Evolutionary conservation across 2,888 invertebrate species (phyloP).

Genomic region (Axea sp.): DNA sequence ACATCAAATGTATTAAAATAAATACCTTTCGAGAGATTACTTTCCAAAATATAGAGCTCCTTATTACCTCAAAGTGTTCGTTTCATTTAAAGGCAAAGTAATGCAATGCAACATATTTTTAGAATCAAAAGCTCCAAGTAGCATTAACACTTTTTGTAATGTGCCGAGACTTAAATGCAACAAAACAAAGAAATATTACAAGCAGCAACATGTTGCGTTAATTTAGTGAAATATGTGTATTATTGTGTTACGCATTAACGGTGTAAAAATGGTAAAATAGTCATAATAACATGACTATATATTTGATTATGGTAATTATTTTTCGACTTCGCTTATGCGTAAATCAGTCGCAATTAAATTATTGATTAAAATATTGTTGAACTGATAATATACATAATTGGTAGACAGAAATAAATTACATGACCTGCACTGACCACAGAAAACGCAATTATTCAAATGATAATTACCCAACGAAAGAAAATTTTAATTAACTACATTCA

Average conservation of each 20-base stretch:
- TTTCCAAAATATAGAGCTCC: too few species aligned
- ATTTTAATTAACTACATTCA: slow-evolving; percentile 34
- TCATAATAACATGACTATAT: background rate
- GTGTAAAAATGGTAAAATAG: slow-evolving; percentile 21
- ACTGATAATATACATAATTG: background rate
- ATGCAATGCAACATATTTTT: slow-evolving; percentile 17
- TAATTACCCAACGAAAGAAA: slow-evolving; percentile 34
- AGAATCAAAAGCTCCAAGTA: slow-evolving; percentile 5
- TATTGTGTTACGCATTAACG: background rate
- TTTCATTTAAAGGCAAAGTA: too few species aligned
- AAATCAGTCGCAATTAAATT: background rate
- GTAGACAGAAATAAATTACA: slow-evolving; percentile 11
- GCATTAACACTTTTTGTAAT: slow-evolving; percentile 33
- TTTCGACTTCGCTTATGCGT: background rate
- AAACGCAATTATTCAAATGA: slow-evolving; percentile 27
- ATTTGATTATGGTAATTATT: background rate
- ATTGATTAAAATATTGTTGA: background rate
- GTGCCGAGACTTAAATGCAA: slow-evolving; percentile 15
- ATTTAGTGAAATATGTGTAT: slow-evolving; percentile 19
- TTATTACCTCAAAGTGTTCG: too few species aligned
- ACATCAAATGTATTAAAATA: too few species aligned
- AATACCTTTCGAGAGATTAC: too few species aligned
- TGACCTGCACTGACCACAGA: slow-evolving; percentile 2
- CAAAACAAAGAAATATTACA: slow-evolving; percentile 24
- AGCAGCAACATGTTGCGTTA: slow-evolving; percentile 42